A percentile compares a stretch with the other conserved stretches of the same genome.
These are phyloP conservation scores for Leptopilina drosophilae DNA, from an alignment of 2,888 invertebrate species.

Conservation along the genomic window DNA sequence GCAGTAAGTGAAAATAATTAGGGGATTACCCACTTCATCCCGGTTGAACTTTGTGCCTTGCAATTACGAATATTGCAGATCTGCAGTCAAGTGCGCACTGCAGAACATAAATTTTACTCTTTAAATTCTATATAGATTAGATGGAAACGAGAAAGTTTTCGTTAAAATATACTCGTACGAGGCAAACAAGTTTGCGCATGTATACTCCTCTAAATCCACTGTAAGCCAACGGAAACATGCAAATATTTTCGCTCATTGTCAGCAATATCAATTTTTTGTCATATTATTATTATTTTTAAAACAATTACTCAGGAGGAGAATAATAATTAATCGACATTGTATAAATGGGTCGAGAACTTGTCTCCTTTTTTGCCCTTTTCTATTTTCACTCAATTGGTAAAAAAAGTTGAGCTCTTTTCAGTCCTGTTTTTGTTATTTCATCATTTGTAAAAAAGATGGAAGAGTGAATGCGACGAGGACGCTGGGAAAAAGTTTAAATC, in stretches of 20 bases:
- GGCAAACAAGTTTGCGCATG: not conserved
- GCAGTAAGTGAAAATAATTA: slow-evolving; percentile 59
- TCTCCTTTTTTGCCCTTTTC: not conserved
- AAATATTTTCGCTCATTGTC: not conserved
- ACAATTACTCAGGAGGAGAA: too few species aligned
- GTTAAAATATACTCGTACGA: not conserved
- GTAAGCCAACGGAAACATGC: not conserved
- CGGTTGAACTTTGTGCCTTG: slow-evolving; percentile 46
- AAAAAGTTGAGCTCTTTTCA: not conserved
- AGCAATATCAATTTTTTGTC: too few species aligned
- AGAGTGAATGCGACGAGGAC: slow-evolving; percentile 30
- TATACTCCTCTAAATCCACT: not conserved
- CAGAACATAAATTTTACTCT: slow-evolving; percentile 27
- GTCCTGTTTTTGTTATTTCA: not conserved
- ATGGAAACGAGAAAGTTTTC: not conserved
- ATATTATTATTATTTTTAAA: too few species aligned
- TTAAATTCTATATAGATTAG: slow-evolving; percentile 26
- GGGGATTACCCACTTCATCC: slow-evolving; percentile 51
- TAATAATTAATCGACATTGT: not conserved
- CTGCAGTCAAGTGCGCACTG: slow-evolving; percentile 46
- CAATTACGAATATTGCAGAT: slow-evolving; percentile 63
- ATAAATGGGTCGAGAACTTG: too few species aligned
- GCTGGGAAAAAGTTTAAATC: slow-evolving; percentile 47
- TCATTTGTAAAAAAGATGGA: slow-evolving; percentile 6
- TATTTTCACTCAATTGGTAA: not conserved